Conservation (phyloP, 2,888 invertebrate genomes). For the Bombylius discolor region DNA sequence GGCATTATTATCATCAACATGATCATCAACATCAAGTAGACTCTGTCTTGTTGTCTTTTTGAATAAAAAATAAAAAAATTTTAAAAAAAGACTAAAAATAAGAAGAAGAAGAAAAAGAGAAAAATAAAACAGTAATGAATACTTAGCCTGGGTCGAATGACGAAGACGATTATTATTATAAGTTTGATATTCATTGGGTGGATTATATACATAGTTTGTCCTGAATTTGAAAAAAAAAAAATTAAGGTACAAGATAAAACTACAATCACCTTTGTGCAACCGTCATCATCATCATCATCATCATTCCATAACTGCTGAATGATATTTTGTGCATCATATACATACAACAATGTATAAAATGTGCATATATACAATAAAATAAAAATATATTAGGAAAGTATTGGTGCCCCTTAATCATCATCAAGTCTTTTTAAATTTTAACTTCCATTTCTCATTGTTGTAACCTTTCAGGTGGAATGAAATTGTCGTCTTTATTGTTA, state of each 20-base stretch:
- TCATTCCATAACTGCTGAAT: background rate
- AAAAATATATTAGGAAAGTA: background rate
- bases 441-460: conserved; percentile 3
- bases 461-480: conserved; percentile 1
- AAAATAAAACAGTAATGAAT: no score
- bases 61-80: no score
- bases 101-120: no score
- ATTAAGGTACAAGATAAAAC: background rate
- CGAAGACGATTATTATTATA: no score
- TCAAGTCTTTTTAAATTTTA: conserved; percentile 5
- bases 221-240: no score
- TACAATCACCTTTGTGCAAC: background rate
- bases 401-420: conserved; percentile 8
- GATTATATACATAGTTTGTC: no score
- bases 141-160: no score
- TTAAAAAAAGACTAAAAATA: no score
- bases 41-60: conserved; percentile 3
- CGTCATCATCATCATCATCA: background rate
- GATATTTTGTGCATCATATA: background rate
- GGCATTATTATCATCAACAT: conserved; percentile 19
- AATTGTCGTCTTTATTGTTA: conserved; percentile 7
- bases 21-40: conserved; percentile 17
- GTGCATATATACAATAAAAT: no score
- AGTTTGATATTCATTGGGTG: no score
- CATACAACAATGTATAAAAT: no score